phyloP scores from a whole-genome alignment of 2,113 vertebrate species.

The Callopanchax toddi region DNA sequence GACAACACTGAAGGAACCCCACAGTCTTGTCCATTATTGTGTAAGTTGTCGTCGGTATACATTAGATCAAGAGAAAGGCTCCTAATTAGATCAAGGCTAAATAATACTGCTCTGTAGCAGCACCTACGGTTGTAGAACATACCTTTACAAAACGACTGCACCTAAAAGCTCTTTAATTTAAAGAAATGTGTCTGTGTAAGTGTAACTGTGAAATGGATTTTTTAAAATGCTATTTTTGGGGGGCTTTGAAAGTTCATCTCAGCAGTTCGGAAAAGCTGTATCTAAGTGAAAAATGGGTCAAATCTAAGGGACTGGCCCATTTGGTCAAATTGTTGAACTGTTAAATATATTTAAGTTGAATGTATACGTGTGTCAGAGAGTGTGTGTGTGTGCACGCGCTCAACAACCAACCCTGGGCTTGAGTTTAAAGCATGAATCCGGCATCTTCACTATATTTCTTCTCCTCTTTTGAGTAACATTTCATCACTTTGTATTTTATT shows the following conservation, averaged over 20 bases:
- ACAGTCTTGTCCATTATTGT: conserved; percentile 35
- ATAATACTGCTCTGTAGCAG: conserved; percentile 59
- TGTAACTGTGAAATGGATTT: neutral
- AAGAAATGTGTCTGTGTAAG: conserved; percentile 6
- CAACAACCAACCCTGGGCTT: conserved; percentile 25
- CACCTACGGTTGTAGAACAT: conserved; percentile 51
- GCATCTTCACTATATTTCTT: conserved; percentile 31
- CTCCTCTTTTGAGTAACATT: conserved; percentile 33
- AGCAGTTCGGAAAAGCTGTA: neutral
- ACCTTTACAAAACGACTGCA: conserved; percentile 46
- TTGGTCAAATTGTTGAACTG: neutral
- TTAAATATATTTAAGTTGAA: no score
- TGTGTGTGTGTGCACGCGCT: conserved; percentile 3
- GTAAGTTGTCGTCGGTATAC: conserved; percentile 66
- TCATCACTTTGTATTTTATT: conserved; percentile 33
- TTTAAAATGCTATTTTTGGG: conserved; percentile 10
- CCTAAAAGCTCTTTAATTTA: conserved; percentile 33
- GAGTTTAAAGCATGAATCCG: conserved; percentile 63
- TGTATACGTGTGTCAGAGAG: conserved; percentile 8
- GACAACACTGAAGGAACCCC: conserved; percentile 42
- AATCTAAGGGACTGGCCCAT: neutral
- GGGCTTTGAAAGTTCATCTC: neutral
- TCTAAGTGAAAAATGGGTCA: neutral
- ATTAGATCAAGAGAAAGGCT: conserved; percentile 64
- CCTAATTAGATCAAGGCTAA: conserved; percentile 63